These are phyloP conservation scores for Hecatera dysodea DNA, from an alignment of 2,888 invertebrate species.

Conservation along the genomic window DNA sequence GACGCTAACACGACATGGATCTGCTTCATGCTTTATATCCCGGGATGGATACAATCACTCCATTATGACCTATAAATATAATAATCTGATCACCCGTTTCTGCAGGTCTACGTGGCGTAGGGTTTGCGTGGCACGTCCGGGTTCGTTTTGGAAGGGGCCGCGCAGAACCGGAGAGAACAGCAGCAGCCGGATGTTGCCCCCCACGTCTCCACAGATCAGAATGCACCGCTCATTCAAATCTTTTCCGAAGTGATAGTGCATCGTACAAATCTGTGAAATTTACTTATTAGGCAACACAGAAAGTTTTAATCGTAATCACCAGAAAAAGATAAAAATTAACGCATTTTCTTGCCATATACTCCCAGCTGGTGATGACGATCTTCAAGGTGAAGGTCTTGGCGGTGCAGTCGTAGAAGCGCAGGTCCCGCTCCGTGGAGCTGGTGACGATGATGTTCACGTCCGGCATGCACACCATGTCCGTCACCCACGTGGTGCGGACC, in stretches of 20 bases:
- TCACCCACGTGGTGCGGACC: constrained; percentile 93
- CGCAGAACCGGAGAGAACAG: constrained; percentile 91
- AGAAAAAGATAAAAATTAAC: background rate
- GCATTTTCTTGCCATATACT: constrained; percentile 83
- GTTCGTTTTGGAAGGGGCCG: constrained; percentile 93
- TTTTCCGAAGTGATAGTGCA: constrained; percentile 91
- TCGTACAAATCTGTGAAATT: constrained; percentile 81
- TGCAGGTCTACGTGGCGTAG: constrained; percentile 91
- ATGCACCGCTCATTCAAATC: constrained; percentile 91
- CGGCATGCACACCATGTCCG: constrained; percentile 93
- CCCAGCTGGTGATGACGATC: constrained; percentile 93
- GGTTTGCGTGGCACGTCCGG: constrained; percentile 91
- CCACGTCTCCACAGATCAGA: constrained; percentile 94
- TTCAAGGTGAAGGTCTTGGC: constrained; percentile 94
- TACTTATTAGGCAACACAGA: background rate
- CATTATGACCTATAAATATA: background rate
- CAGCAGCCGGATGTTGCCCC: constrained; percentile 93
- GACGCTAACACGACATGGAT: too few species aligned
- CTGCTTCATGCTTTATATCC: too few species aligned
- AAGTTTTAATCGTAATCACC: background rate
- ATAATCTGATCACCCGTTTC: constrained; percentile 77
- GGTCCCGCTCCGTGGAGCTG: constrained; percentile 94
- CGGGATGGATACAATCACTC: background rate
- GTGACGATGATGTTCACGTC: constrained; percentile 95
- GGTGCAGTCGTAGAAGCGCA: constrained; percentile 95